Base-by-base conservation (phyloP, 2,113 vertebrate species). In the Lates calcarifer region DNA sequence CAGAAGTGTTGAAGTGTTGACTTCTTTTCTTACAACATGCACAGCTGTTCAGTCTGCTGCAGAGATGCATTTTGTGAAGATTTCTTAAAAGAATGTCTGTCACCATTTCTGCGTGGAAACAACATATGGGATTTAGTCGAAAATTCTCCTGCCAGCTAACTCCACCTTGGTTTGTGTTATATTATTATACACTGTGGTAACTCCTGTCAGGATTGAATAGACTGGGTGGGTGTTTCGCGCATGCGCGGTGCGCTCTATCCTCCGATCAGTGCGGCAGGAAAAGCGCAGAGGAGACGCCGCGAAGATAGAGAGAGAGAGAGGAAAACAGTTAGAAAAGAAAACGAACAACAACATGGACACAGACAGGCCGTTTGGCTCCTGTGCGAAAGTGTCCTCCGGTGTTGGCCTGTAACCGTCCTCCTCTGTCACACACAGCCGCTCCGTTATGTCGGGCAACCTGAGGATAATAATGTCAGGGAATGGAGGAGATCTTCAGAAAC, bases 201-300 rank as follows among this genome's bases (percentile, higher is more conserved):
- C 84, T 87, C 81, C 74, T 60, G 77, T 63, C 79, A 79, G 76
- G 53, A 75, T 2, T 73, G 74, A 84, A 81, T 6, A 79, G 84
- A 83, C 77, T 80, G 88, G 86, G 89, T 91, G 93, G 93, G 89
- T 91, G 93, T 91, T 91, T 3, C 51, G 93, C 96, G 95, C 97
- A 92, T 93, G 97, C 96, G 94, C 95, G 82, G 9, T 90, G 29
- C 80, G 68, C 51, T n/a, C 76, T 56, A 86, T 80, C 85, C 87
- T 87, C 87, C 66, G 88, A 79, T 85, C 92, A 94, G 96, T 96
- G 96, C 96, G 91, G 97, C 95, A 96, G 95, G 95, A 95, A 95
- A 94, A 90, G 95, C 94, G 96, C 96, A 95, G 95, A 70, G 92
- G 83, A 90, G 90, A 82, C 86, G 43, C 74, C n/a, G 65, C 74